Conservation (phyloP, 2,113 vertebrate genomes). For the Gasterosteus aculeatus region DNA sequence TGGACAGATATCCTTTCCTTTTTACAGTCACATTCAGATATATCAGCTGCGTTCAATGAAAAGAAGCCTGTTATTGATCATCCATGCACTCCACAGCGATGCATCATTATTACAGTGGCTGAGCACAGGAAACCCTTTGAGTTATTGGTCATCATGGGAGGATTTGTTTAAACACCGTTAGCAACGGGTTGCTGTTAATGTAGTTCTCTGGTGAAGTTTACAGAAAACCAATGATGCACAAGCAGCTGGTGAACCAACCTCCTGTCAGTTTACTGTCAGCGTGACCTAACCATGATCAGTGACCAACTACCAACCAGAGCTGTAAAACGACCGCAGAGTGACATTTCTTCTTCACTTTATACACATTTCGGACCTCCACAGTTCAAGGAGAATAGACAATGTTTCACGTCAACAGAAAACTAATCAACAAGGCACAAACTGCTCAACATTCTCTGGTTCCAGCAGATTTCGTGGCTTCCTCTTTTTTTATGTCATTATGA, state of each 20-base stretch:
- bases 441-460: neutral
- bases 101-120: conserved; percentile 42
- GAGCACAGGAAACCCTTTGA: conserved; percentile 26
- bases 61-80: conserved; percentile 16
- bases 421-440: neutral
- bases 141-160: neutral
- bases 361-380: no score
- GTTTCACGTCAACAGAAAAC: neutral
- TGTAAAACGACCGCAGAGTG: no score
- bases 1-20: conserved; percentile 6
- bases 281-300: no score
- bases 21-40: conserved; percentile 29
- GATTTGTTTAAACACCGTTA: neutral
- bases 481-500: neutral
- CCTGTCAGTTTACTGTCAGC: no score
- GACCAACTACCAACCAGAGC: no score
- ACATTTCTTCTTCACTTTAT: no score
- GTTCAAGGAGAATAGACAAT: no score
- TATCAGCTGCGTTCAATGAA: conserved; percentile 13
- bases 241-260: no score
- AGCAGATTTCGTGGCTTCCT: neutral
- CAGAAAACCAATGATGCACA: no score
- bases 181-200: no score
- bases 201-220: no score
- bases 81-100: no score